Evolutionary conservation across 1,140 invertebrate species (phyloP), one percentile per base, ranked within the genome.

Genomic region (Hetaerina americana): DNA sequence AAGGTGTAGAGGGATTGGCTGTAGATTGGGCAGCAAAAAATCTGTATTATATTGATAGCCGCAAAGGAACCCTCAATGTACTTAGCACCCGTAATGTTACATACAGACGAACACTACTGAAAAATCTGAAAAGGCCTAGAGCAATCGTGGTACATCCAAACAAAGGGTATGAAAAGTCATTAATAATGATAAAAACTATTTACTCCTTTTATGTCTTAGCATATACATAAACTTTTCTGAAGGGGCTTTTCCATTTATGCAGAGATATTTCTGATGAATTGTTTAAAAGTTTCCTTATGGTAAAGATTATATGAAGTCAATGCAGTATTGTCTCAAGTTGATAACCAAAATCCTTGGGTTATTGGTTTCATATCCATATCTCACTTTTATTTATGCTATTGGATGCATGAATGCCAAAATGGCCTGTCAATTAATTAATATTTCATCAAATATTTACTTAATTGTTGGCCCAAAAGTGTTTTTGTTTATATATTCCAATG

Each of bases 1-100:
- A 98, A 83, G 95, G 95, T 0, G 96, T 99, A 0, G 96, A 99
- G 84, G 96, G 96, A 5, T 83, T 99, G 40, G 95, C 96, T 0
- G 91, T 98, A 0, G 97, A 99, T 79, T 99, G 96, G 97, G 92
- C 92, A 0, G 92, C 95, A 0, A 96, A 98, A 78, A 98, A 98
- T 80, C 84, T 99, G 0, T 99, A 98, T 81, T 99, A 98, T 81
- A 97, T 99, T 68, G 96, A 99, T 78, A 97, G 94, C 8, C 87
- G 95, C 10, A 95, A 96, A 82, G 96, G 96, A 74, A 97, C 95
- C 0, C 80, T 99, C 0, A 97, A 97, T 77, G 96, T 98, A 0
- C 81, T 99, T 0, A 94, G 91, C 26, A 95, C 93, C 0, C 84
- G 88, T 25, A 95, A 96, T 75, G 88, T 94, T 0, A 91, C 91